A percentile compares a stretch with the other conserved stretches of the same genome.
These are phyloP conservation scores for Maconellicoccus hirsutus DNA, from an alignment of 1,140 invertebrate species.

Conservation along the genomic window DNA sequence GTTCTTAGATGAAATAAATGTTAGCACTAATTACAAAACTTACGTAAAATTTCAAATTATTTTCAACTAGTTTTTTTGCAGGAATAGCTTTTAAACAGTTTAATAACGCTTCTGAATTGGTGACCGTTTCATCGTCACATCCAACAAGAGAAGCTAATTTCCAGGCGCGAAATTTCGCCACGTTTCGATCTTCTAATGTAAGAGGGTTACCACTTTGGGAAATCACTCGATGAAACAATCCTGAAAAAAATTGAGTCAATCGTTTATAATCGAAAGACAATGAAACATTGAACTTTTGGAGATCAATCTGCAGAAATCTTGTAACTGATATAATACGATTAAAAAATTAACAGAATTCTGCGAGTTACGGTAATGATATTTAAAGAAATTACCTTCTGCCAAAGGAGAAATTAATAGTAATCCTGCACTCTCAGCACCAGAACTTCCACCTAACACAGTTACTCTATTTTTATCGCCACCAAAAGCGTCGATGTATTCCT, in stretches of 20 bases:
- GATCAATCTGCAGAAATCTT: too few relatives aligned
- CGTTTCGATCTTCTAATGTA: neutral
- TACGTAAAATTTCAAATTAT: too few relatives aligned
- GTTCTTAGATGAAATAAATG: too few relatives aligned
- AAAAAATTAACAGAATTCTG: too few relatives aligned
- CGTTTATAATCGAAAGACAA: too few relatives aligned
- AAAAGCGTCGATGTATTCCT: conserved; percentile 28
- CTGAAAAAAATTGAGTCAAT: neutral
- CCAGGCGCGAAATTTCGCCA: neutral
- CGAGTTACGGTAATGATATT: too few relatives aligned
- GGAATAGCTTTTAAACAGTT: neutral
- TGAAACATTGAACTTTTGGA: neutral
- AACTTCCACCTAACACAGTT: conserved; percentile 28
- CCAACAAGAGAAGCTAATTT: neutral
- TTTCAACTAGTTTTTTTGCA: neutral
- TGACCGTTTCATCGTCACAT: neutral
- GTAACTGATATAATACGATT: too few relatives aligned
- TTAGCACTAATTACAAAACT: too few relatives aligned
- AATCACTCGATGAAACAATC: conserved; percentile 35
- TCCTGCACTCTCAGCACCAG: conserved; percentile 25
- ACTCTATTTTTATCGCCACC: conserved; percentile 27
- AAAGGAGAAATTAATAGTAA: conserved; percentile 27
- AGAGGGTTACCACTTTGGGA: conserved; percentile 40
- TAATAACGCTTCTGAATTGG: neutral
- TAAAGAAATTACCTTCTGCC: conserved; percentile 18